Evolutionary conservation across 2,797 vertebrate genomes (phyloP), one percentile per base, ranked within the genome.

Genomic region (Rhodeus uyekii): DNA sequence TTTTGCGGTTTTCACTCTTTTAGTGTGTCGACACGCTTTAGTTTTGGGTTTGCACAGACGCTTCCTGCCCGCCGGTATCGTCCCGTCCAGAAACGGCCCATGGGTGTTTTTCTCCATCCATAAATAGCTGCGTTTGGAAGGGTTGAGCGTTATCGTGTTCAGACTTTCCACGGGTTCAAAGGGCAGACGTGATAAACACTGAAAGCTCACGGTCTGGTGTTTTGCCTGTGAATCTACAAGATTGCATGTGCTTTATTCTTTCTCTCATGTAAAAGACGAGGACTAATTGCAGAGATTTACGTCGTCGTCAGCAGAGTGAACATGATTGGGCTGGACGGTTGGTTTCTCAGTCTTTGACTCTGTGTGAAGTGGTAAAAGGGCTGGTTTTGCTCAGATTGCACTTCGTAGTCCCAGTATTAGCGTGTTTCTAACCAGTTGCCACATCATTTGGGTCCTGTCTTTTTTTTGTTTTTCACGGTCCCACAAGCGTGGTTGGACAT

Each of bases 21-120:
- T n/a, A n/a, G n/a, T 27, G 22, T 18, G 19, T 16, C 68, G 36
- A n/a, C 63, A 2, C 18, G 39, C 38, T 65, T 36, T 55, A 38
- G 83, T 65, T 67, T 18, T 34, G 38, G 64, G 22, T 76, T 77
- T 76, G 72, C 81, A 64, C 75, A 84, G 27, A 68, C 68, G 69
- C 71, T 42, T 85, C 81, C 83, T 84, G 67, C 65, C 22, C 46
- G 55, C 79, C 84, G 46, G 16, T 16, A 29, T 42, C 79, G 80
- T 86, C 84, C 84, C 75, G 81, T 83, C 76, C 76, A 69, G 46
- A 63, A 24, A 27, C 64, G 22, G 55, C 16, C 39, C 4, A 8
- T n/a, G 22, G 76, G 39, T 60, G 34, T 69, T 76, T 36, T n/a
- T n/a, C n/a, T n/a, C n/a, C n/a, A n/a, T 72, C 76, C 63, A 73